These are phyloP conservation scores for Solea solea DNA, from an alignment of 2,113 vertebrate genomes.

Conservation along the genomic window DNA sequence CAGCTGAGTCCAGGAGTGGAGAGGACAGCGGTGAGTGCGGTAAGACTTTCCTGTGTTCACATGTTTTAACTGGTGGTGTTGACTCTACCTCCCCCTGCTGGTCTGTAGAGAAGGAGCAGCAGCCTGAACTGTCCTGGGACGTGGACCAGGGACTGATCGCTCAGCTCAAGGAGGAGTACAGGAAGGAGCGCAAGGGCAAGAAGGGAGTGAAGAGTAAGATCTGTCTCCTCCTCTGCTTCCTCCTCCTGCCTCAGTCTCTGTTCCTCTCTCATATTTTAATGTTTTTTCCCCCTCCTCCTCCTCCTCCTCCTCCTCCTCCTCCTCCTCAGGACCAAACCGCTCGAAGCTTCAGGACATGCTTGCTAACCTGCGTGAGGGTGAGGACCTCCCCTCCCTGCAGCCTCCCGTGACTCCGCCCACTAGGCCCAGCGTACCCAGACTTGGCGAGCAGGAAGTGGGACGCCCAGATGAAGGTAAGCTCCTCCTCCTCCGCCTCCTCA, in stretches of 20 bases:
- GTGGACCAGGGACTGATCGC: constrained; percentile 98
- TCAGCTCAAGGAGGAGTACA: constrained; percentile 99
- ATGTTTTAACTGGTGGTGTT: too few species aligned
- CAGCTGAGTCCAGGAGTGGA: constrained; percentile 82
- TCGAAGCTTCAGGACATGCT: constrained; percentile 98
- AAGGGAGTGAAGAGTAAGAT: constrained; percentile 99
- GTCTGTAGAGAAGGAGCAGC: constrained; percentile 94
- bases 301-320: not conserved
- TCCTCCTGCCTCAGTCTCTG: not conserved
- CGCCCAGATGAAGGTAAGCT: constrained; percentile 89
- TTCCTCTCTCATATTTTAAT: not conserved
- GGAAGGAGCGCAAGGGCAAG: constrained; percentile 98
- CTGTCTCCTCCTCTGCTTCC: constrained; percentile 24
- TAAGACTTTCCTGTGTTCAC: constrained; percentile 64
- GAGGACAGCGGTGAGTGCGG: constrained; percentile 92
- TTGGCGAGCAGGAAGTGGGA: constrained; percentile 88
- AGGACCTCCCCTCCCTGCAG: constrained; percentile 82
- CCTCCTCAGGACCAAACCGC: constrained; percentile 78
- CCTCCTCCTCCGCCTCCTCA: not conserved
- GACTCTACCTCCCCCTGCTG: constrained; percentile 37
- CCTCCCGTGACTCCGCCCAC: constrained; percentile 85
- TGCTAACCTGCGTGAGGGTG: constrained; percentile 93
- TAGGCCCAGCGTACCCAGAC: constrained; percentile 85
- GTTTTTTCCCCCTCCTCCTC: too few species aligned
- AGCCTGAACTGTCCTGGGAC: constrained; percentile 88